Evolutionary conservation across 2,113 vertebrate genomes (phyloP), one percentile per base, ranked within the genome.

Genomic region (Carlito syrichta): DNA sequence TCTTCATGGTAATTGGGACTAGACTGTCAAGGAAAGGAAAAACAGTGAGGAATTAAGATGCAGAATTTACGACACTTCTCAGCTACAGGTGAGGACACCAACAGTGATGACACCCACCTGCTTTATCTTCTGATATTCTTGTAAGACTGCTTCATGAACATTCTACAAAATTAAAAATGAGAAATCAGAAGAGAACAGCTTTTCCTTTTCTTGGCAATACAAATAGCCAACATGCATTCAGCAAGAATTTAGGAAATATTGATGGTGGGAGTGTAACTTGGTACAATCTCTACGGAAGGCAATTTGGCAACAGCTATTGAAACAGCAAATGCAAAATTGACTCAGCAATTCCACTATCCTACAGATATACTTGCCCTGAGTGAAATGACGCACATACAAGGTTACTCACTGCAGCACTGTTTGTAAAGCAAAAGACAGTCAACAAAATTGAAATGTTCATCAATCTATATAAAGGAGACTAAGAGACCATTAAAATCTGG

Each of bases 81-180:
- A 84, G n/a, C 27, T 89, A 71, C 27, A 74, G 40, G 68, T 35
- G 32, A 93, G 35, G 69, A 83, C 54, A 69, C 38, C 54, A 60
- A 85, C 1, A 78, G 74, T 35, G 56, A 60, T 38, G 22, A 86
- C 43, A 97, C 98, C 50, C 88, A 99, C 99, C 98, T 99, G 97
- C 98, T 99, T 99, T 97, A 99, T 98, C 98, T 99, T 99, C 62
- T 98, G 98, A 98, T 99, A 99, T 94, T 99, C 99, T 94, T 99
- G 98, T 96, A 99, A 89, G 38, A 99, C 98, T 98, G 99, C 99
- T 91, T 99, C 98, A 89, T 99, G 98, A 97, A 99, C 97, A 38
- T 99, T 98, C 99, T 99, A 98, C 22, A 98, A 97, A 97, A 54
- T 79, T 43, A 91, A 96, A 95, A 91, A 93, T 82, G 22, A 88